phyloP scores from a whole-genome alignment of 1,140 invertebrate genomes.

The Leptestheria dahalacensis region DNA sequence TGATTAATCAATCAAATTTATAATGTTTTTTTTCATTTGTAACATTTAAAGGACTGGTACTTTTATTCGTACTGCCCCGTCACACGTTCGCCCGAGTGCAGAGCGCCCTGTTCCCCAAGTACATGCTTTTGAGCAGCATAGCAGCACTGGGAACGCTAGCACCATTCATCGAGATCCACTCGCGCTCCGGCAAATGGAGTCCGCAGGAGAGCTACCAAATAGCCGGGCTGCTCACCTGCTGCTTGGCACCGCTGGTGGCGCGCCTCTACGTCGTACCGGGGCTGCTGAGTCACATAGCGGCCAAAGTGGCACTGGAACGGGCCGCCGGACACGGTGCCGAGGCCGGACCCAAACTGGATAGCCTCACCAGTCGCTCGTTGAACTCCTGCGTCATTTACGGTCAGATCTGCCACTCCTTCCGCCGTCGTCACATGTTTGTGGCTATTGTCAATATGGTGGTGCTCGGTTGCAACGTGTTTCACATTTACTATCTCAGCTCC shows the following conservation, averaged over 20 bases:
- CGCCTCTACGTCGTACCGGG: constrained; percentile 49
- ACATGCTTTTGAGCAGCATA: constrained; percentile 57
- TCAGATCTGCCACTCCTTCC: constrained; percentile 46
- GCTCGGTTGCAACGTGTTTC: constrained; percentile 50
- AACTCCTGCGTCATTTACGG: constrained; percentile 52
- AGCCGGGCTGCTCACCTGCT: constrained; percentile 42
- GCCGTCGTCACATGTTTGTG: constrained; percentile 46
- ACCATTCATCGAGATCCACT: constrained; percentile 43
- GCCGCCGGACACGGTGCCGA: constrained; percentile 52
- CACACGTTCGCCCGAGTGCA: constrained; percentile 69
- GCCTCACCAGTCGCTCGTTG: constrained; percentile 23
- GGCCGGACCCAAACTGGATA: constrained; percentile 33
- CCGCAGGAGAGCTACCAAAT: constrained; percentile 10
- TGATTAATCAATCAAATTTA: constrained; percentile 4
- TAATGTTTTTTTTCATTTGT: neutral
- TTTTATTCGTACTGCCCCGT: constrained; percentile 63
- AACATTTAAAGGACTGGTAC: constrained; percentile 52
- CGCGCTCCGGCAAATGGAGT: constrained; percentile 18
- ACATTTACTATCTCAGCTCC: constrained; percentile 48
- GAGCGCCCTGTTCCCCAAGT: constrained; percentile 66
- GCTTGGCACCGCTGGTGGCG: constrained; percentile 48
- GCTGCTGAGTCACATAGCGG: constrained; percentile 45
- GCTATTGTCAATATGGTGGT: constrained; percentile 55
- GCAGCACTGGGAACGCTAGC: constrained; percentile 55
- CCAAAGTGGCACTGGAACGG: constrained; percentile 48